Percentiles rank a stretch among this genome's conserved stretches.
Evolutionary conservation across 2,113 vertebrate species (phyloP).

Genomic region (Mirounga angustirostris): DNA sequence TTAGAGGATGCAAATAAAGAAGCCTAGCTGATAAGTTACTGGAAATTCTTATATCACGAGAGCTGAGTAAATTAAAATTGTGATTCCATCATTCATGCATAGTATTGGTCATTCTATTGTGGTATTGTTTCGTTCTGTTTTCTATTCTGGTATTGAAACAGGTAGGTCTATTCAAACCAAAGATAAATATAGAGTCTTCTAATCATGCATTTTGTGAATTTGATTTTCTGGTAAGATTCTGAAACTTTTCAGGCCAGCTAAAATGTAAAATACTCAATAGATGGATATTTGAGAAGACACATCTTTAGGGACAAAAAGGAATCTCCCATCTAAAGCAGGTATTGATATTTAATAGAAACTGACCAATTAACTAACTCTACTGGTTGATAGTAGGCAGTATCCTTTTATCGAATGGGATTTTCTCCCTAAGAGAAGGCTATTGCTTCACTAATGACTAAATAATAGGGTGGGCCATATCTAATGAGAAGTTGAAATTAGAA

Average conservation of each 20-base stretch:
- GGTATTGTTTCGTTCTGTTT: not conserved
- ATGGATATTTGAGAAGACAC: not conserved
- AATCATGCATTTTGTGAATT: not conserved
- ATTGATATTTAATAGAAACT: constrained; percentile 28
- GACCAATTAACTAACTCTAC: not conserved
- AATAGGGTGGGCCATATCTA: not conserved
- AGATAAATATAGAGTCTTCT: not conserved
- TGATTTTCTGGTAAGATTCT: constrained; percentile 41
- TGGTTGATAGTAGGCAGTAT: not conserved
- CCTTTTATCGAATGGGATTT: not conserved
- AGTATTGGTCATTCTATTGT: not conserved
- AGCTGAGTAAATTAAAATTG: not conserved
- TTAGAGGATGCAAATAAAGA: not conserved
- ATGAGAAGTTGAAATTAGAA: not conserved
- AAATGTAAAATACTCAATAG: not conserved
- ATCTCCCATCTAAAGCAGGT: not conserved
- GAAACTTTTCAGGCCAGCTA: not conserved
- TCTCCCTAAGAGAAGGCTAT: not conserved
- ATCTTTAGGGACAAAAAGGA: not conserved
- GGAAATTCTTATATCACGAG: not conserved
- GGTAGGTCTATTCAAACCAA: not conserved
- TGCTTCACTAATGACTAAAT: not conserved
- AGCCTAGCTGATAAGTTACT: not conserved
- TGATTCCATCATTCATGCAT: not conserved
- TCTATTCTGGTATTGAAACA: not conserved